phyloP scores from a whole-genome alignment of 2,888 invertebrate genomes.

The Formica aserva region DNA sequence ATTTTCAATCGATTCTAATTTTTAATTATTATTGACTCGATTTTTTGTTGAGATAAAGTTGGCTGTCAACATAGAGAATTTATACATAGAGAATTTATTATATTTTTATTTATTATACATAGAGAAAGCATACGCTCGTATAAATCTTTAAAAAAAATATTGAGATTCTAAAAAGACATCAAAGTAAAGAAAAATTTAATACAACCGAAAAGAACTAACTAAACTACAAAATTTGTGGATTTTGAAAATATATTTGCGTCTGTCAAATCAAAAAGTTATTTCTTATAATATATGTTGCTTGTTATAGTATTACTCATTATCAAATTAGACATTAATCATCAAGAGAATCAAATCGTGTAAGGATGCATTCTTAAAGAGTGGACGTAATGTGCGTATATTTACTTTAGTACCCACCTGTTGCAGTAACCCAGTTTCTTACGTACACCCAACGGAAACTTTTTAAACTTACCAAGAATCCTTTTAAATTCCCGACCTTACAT shows the following conservation, averaged over 20 bases:
- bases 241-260: not conserved
- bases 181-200: not conserved
- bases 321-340: constrained; percentile 47
- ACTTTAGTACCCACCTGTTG: constrained; percentile 85
- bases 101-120: too few relatives aligned
- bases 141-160: not conserved
- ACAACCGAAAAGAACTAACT: not conserved
- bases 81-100: not conserved
- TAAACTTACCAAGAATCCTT: constrained; percentile 78
- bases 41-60: not conserved
- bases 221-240: not conserved
- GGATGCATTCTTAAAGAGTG: constrained; percentile 76
- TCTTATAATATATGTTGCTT: not conserved
- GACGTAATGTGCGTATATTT: constrained; percentile 84
- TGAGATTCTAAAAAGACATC: not conserved
- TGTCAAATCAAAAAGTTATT: not conserved
- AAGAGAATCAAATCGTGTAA: constrained; percentile 67
- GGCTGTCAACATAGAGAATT: too few relatives aligned
- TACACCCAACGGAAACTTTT: constrained; percentile 80
- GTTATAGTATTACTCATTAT: not conserved
- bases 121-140: not conserved
- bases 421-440: constrained; percentile 83
- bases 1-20: not conserved
- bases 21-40: not conserved
- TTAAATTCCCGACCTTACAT: constrained; percentile 74